phyloP scores from a whole-genome alignment of 1,140 invertebrate genomes.

The Scaptomyza montana region DNA sequence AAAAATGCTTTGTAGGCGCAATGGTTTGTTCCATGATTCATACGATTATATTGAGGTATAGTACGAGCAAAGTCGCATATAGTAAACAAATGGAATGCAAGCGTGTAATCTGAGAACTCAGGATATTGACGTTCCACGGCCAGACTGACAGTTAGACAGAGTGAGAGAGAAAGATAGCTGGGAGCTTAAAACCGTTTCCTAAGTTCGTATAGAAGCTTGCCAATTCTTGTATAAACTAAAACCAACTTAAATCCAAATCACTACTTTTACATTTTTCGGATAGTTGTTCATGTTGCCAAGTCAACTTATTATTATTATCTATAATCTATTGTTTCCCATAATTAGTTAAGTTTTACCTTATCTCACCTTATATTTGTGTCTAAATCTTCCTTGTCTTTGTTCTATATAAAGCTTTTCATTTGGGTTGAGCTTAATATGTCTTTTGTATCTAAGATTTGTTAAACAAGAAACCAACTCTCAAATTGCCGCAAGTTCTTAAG shows the following conservation, averaged over 20 bases:
- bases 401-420: no score
- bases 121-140: constrained; percentile 12
- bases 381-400: no score
- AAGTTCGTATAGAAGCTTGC: not conserved
- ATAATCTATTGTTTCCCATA: no score
- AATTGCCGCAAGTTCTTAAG: not conserved
- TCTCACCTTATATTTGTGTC: no score
- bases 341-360: no score
- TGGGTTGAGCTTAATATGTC: no score
- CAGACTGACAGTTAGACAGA: no score
- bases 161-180: not conserved
- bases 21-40: constrained; percentile 16
- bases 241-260: no score
- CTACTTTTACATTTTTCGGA: no score
- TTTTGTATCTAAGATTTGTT: no score
- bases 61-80: not conserved
- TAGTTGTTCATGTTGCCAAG: no score
- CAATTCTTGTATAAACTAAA: not conserved
- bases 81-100: constrained; percentile 28
- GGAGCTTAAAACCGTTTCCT: not conserved
- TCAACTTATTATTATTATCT: no score
- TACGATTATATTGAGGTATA: not conserved
- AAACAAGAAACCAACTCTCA: not conserved
- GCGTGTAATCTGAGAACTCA: constrained; percentile 17
- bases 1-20: constrained; percentile 14